Evolutionary conservation across 2,797 vertebrate species (phyloP).

Genomic region (Parambassis ranga): DNA sequence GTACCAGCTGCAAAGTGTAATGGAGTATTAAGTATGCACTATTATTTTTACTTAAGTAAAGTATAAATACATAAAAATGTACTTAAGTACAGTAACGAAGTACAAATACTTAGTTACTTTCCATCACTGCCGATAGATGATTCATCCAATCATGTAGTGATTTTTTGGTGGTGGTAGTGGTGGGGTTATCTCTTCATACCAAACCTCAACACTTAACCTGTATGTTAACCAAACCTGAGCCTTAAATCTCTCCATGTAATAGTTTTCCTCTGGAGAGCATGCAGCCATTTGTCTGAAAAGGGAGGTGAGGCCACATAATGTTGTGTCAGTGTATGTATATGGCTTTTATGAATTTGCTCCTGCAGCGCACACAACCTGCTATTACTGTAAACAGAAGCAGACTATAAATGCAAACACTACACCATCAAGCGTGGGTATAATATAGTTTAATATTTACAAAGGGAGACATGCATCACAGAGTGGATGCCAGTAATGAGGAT

Average conservation of each 20-base stretch:
- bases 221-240: neutral
- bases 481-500: conserved; percentile 14
- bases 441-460: neutral
- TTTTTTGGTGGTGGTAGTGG: no score
- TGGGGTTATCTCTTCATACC: no score
- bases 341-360: neutral
- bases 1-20: no score
- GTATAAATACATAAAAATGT: no score
- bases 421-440: neutral
- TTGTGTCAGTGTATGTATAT: conserved; percentile 1
- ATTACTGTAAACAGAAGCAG: neutral
- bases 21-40: no score
- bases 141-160: no score
- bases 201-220: neutral
- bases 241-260: neutral
- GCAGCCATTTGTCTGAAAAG: neutral
- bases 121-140: no score
- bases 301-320: neutral
- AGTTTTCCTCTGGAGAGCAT: conserved; percentile 1
- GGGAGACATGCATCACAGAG: neutral
- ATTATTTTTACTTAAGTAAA: no score
- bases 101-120: no score
- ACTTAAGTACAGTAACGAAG: no score
- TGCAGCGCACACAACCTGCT: neutral
- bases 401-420: conserved; percentile 1